phyloP scores from a whole-genome alignment of 1,140 invertebrate genomes.

The Ceratina calcarata region DNA sequence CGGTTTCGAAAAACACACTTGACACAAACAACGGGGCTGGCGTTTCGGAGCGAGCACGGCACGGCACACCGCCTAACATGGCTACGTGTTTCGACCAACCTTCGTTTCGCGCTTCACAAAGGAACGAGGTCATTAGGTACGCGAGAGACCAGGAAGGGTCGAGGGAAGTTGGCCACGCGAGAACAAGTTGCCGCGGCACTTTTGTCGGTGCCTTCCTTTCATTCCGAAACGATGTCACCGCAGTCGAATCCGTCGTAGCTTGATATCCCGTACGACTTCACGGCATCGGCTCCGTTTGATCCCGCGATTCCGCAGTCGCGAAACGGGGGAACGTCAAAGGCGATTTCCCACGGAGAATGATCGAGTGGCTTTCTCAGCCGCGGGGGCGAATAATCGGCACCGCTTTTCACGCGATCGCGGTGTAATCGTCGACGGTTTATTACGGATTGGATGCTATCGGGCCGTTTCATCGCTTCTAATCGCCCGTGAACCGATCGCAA shows the following conservation, averaged over 20 bases:
- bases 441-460: background rate
- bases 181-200: conserved; percentile 24
- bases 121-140: conserved; percentile 63
- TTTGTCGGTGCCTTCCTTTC: conserved; percentile 2
- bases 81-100: conserved; percentile 46
- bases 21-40: conserved; percentile 15
- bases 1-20: conserved; percentile 26
- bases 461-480: background rate
- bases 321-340: no score
- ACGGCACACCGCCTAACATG: conserved; percentile 32
- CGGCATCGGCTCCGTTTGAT: background rate
- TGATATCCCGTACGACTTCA: background rate
- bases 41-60: conserved; percentile 5
- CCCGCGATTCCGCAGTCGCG: no score
- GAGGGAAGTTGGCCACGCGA: conserved; percentile 41
- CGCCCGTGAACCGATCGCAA: conserved; percentile 2
- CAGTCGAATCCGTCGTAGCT: conserved; percentile 35
- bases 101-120: conserved; percentile 46
- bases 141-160: conserved; percentile 46
- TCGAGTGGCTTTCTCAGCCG: no score
- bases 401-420: no score
- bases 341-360: no score
- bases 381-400: no score
- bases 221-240: conserved; percentile 1
- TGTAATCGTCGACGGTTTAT: background rate